phyloP scores from a whole-genome alignment of 2,113 vertebrate genomes.

The Osmerus mordax region DNA sequence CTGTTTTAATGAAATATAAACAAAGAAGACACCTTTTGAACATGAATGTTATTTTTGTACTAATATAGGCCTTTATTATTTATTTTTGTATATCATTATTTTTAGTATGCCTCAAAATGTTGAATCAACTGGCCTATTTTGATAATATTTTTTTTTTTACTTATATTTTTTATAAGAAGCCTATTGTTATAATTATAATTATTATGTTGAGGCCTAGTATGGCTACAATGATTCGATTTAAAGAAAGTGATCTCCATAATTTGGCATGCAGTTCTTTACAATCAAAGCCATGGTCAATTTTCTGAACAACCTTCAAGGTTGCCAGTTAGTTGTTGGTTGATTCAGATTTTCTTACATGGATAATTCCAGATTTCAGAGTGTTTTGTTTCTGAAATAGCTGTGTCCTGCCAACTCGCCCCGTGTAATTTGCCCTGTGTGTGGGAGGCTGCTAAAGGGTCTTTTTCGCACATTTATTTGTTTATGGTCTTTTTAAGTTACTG shows the following conservation, averaged over 20 bases:
- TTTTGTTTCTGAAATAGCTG: slow-evolving; percentile 73
- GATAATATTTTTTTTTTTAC: background rate
- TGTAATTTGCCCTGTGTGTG: slow-evolving; percentile 71
- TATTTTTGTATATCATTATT: too few species aligned
- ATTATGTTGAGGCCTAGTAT: background rate
- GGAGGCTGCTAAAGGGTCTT: slow-evolving; percentile 25
- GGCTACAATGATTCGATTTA: background rate
- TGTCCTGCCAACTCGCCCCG: slow-evolving; percentile 66
- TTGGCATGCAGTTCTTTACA: slow-evolving; percentile 42
- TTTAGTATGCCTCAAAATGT: too few species aligned
- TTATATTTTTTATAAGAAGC: background rate
- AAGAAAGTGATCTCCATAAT: slow-evolving; percentile 28
- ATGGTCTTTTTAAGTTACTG: slow-evolving; percentile 59
- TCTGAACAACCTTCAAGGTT: slow-evolving; percentile 50
- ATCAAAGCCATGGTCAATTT: slow-evolving; percentile 61
- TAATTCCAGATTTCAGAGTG: slow-evolving; percentile 62
- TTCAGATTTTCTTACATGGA: slow-evolving; percentile 44
- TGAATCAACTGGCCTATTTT: background rate
- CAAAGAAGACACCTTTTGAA: too few species aligned
- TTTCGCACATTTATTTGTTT: slow-evolving; percentile 67
- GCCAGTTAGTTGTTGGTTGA: slow-evolving; percentile 37
- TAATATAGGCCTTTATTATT: too few species aligned
- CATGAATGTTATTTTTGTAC: too few species aligned
- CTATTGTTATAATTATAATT: background rate
- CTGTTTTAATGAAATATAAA: background rate